Evolutionary conservation across 2,888 invertebrate species (phyloP).

Genomic region (Caenorhabditis sp.): DNA sequence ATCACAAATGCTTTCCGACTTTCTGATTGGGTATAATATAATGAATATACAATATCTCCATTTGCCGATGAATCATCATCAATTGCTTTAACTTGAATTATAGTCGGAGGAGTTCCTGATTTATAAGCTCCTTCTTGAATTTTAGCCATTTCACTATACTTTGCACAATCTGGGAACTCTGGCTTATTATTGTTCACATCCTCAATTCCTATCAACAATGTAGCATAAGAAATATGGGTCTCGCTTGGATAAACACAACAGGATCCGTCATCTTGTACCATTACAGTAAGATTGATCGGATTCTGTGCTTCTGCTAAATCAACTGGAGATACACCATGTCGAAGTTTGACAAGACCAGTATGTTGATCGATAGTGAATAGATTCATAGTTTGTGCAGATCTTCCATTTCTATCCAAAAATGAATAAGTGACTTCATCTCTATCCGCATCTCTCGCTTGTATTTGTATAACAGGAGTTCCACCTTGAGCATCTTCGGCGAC

Average conservation of each 20-base stretch:
- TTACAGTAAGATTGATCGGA: slow-evolving; percentile 81
- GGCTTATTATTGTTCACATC: slow-evolving; percentile 74
- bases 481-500: slow-evolving; percentile 70
- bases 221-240: slow-evolving; percentile 56
- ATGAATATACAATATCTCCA: slow-evolving; percentile 67
- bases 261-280: slow-evolving; percentile 95
- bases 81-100: slow-evolving; percentile 78
- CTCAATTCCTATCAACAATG: slow-evolving; percentile 70
- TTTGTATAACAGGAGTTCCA: slow-evolving; percentile 66
- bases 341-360: slow-evolving; percentile 70
- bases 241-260: slow-evolving; percentile 78
- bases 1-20: slow-evolving; percentile 59
- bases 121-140: slow-evolving; percentile 82
- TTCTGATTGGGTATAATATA: slow-evolving; percentile 67
- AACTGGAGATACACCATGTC: slow-evolving; percentile 68
- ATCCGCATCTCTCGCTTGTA: slow-evolving; percentile 64
- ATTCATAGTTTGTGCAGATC: slow-evolving; percentile 41
- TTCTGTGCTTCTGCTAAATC: slow-evolving; percentile 54
- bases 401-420: slow-evolving; percentile 50
- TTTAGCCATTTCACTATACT: slow-evolving; percentile 79
- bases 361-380: slow-evolving; percentile 68
- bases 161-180: slow-evolving; percentile 79
- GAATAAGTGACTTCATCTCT: slow-evolving; percentile 64
- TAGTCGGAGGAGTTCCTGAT: slow-evolving; percentile 77
- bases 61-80: slow-evolving; percentile 71